Evolutionary conservation across 2,888 invertebrate genomes (phyloP).

Genomic region (Lasioglossum figueresi): DNA sequence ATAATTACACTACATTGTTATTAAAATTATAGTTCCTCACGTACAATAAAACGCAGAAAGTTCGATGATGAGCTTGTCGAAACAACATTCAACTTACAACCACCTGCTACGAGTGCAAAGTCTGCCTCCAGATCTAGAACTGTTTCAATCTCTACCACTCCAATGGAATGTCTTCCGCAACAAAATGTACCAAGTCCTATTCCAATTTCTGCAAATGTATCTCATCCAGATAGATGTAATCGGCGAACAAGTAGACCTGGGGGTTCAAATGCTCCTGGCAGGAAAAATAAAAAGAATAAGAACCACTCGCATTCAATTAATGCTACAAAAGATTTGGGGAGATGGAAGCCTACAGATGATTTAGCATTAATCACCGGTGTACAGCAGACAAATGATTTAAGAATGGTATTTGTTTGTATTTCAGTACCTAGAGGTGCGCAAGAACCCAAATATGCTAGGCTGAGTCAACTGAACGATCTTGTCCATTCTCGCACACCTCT

Average conservation of each 20-base stretch:
- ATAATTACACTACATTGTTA: not conserved
- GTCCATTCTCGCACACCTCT: not conserved
- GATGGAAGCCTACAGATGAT: constrained; percentile 99
- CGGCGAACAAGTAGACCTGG: constrained; percentile 79
- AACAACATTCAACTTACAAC: constrained; percentile 82
- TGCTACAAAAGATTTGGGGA: constrained; percentile 93
- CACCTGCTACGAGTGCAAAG: constrained; percentile 79
- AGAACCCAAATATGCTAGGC: not conserved
- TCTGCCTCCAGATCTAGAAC: constrained; percentile 79
- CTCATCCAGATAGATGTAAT: constrained; percentile 78
- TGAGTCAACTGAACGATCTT: not conserved
- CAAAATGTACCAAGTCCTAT: constrained; percentile 76
- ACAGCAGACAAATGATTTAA: constrained; percentile 93
- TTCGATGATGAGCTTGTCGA: constrained; percentile 99
- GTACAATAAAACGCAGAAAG: constrained; percentile 97
- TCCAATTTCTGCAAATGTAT: constrained; percentile 73
- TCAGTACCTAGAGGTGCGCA: not conserved
- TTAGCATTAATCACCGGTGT: constrained; percentile 96
- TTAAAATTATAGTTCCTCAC: constrained; percentile 89
- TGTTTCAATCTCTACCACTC: constrained; percentile 76
- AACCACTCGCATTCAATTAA: constrained; percentile 88
- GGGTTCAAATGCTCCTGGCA: constrained; percentile 79
- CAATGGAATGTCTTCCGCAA: constrained; percentile 76
- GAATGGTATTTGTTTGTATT: constrained; percentile 84
- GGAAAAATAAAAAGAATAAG: constrained; percentile 85